Evolutionary conservation across 2,113 vertebrate species (phyloP), one percentile per base, ranked within the genome.

Genomic region (Phaetusa simplex): DNA sequence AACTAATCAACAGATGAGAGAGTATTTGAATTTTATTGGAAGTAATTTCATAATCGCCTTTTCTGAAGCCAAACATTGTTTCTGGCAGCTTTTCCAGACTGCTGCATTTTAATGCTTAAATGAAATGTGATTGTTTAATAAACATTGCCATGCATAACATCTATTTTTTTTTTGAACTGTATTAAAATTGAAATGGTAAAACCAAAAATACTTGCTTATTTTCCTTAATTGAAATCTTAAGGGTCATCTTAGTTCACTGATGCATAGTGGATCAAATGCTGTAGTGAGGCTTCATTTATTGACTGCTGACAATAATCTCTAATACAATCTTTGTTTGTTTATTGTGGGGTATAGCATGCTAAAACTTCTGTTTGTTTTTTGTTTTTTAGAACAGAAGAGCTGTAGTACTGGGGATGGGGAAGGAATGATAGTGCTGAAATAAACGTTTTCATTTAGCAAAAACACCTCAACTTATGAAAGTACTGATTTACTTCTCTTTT

Each of bases 111-210:
- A 97, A 86, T 96, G 82, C 95, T 97, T 95, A 97, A 97, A 93
- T 97, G 90, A 98, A 98, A 97, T 98, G 94, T 97, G 91, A 92
- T 97, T 97, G 66, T 97, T 97, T 97, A 97, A 96, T 95, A 94
- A 97, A 97, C 71, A 97, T 90, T 97, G 94, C 67, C 93, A 89
- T 97, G 90, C 95, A 97, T 95, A 97, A 95, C 70, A 94, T 90
- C 97, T 93, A 97, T 96, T 96, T 81, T 92, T 82, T 97, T 95
- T 92, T 76, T 86, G 27, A 96, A 96, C 90, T 98, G 82, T 97
- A 94, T 97, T 97, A 97, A 98, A 98, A 97, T 45, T 86, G 36
- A 97, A 97, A 95, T 97, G 78, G 84, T 87, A 92, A 97, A 98
- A 97, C 93, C 32, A 65, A 92, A 83, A 93, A 69, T 82, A 91